A percentile compares a stretch with the other conserved stretches of the same genome.
phyloP scores from a whole-genome alignment of 2,888 invertebrate genomes.

The Nebria salina region DNA sequence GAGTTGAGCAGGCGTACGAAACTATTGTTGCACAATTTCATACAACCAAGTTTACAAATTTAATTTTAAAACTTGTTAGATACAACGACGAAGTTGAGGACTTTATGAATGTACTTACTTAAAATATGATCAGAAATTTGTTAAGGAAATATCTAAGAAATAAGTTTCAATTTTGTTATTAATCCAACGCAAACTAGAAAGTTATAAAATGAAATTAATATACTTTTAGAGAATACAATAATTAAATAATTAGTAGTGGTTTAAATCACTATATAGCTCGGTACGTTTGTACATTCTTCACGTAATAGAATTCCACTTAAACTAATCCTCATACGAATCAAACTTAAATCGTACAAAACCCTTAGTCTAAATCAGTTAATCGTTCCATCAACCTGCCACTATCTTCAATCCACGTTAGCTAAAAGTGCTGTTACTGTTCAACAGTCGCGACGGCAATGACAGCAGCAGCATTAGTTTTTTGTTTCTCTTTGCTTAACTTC shows the following conservation, averaged over 20 bases:
- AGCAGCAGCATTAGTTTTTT: constrained; percentile 31
- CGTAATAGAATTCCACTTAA: not conserved
- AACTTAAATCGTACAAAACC: not conserved
- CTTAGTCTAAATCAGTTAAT: not conserved
- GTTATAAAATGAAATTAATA: too few species aligned
- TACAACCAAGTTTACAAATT: not conserved
- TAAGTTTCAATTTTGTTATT: too few species aligned
- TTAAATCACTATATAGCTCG: not conserved
- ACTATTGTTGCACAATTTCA: not conserved
- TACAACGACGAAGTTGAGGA: not conserved
- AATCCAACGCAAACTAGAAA: too few species aligned
- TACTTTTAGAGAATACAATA: too few species aligned
- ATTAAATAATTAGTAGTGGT: too few species aligned
- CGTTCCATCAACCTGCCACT: not conserved
- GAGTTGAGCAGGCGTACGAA: not conserved
- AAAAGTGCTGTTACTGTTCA: constrained; percentile 6
- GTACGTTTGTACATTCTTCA: not conserved
- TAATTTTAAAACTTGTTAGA: not conserved
- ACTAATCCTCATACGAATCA: not conserved
- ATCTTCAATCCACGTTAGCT: too few species aligned
- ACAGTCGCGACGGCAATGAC: constrained; percentile 14
- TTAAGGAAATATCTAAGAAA: too few species aligned
- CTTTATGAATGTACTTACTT: not conserved
- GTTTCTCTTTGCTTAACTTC: constrained; percentile 48
- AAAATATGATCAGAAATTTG: too few species aligned